A percentile compares a stretch with the other conserved stretches of the same genome.
These are phyloP conservation scores for Pungitius pungitius DNA, from an alignment of 2,113 vertebrate genomes.

Conservation along the genomic window DNA sequence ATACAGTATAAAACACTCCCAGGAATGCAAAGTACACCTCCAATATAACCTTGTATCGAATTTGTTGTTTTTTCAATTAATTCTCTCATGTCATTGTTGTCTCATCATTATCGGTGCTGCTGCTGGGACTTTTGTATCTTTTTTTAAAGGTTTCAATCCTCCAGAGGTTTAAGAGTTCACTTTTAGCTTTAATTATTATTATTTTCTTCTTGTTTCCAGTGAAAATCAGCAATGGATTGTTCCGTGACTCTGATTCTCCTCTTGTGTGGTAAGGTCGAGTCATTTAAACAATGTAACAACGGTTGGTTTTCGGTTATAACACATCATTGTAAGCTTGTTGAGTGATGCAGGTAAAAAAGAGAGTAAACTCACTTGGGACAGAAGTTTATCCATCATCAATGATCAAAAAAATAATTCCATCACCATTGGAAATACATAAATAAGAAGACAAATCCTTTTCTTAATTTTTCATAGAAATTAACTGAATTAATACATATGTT, in stretches of 20 bases:
- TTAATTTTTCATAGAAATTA: too few relatives aligned
- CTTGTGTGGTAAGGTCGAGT: conserved; percentile 10
- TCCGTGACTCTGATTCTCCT: background rate
- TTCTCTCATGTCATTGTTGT: background rate
- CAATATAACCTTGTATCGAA: too few relatives aligned
- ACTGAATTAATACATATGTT: too few relatives aligned
- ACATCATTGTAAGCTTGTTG: background rate
- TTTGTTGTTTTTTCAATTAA: background rate
- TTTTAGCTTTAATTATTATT: background rate
- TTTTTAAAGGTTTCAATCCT: background rate
- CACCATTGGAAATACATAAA: background rate
- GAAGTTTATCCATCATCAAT: too few relatives aligned
- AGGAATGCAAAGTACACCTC: background rate
- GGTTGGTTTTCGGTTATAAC: background rate
- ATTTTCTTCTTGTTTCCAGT: conserved; percentile 9
- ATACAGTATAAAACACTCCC: background rate
- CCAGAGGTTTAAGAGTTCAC: background rate
- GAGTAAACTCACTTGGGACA: background rate
- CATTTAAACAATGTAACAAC: background rate
- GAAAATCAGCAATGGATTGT: conserved; percentile 17
- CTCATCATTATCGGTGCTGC: background rate
- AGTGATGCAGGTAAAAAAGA: background rate
- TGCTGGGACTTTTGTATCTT: background rate
- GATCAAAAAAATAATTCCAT: too few relatives aligned
- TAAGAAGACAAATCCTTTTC: too few relatives aligned